phyloP scores from a whole-genome alignment of 23 tunicate genomes.

The Halocynthia roretzi region DNA sequence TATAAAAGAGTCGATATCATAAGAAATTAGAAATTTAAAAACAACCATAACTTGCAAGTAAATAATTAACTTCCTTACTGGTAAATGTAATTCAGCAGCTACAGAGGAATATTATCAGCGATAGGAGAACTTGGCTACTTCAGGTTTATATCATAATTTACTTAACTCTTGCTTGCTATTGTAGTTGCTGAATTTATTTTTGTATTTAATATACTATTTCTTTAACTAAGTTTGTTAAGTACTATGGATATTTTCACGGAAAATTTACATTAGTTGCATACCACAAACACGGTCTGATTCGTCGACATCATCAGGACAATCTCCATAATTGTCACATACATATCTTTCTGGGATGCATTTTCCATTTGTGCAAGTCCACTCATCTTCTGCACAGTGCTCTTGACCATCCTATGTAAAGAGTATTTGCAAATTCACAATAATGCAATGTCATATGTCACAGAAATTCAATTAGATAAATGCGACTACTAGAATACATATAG shows the following conservation, averaged over 20 bases:
- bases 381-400: conserved; percentile 42
- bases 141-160: too few species aligned
- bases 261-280: conserved; percentile 3
- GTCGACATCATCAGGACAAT: conserved; percentile 51
- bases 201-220: too few species aligned
- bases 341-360: conserved; percentile 17
- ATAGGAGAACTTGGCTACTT: too few species aligned
- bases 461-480: not conserved
- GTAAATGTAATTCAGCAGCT: not conserved
- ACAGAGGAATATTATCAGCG: not conserved
- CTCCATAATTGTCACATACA: conserved; percentile 58
- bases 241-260: too few species aligned
- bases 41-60: not conserved
- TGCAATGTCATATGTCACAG: not conserved
- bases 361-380: conserved; percentile 71
- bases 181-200: too few species aligned
- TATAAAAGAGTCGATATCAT: not conserved
- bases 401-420: conserved; percentile 33
- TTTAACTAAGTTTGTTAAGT: too few species aligned
- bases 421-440: conserved; percentile 1
- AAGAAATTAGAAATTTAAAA: not conserved
- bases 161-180: too few species aligned
- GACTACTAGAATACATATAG: not conserved
- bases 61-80: not conserved
- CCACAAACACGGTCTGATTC: conserved; percentile 81